Percentiles rank a stretch among this genome's conserved stretches.
Evolutionary conservation across 2,888 invertebrate genomes (phyloP).

Genomic region (Trichopoda pennipes): DNA sequence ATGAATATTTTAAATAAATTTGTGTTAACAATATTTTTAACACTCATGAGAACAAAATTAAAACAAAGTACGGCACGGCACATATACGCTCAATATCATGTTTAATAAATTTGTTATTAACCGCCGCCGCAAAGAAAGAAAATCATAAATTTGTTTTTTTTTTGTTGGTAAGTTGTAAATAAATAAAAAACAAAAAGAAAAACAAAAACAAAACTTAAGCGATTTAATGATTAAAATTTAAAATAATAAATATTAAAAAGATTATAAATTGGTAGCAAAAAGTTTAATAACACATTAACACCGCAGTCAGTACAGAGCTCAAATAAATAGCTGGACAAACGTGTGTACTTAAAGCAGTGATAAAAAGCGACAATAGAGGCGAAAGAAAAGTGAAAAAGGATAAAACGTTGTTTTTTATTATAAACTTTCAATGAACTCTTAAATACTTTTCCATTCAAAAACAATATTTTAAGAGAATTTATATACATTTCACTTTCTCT

Average conservation of each 20-base stretch:
- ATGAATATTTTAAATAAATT: no score
- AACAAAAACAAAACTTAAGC: background rate
- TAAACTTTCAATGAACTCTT: no score
- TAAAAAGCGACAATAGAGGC: background rate
- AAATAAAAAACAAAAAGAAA: slow-evolving; percentile 30
- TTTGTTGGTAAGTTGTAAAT: slow-evolving; percentile 34
- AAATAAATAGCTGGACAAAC: background rate
- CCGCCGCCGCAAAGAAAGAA: slow-evolving; percentile 20
- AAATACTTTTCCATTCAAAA: background rate
- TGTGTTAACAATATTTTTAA: no score
- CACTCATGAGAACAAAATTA: no score
- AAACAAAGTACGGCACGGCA: no score
- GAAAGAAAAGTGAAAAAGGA: no score
- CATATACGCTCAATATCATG: background rate
- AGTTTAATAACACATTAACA: slow-evolving; percentile 42
- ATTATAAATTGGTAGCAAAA: slow-evolving; percentile 58
- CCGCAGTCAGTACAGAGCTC: slow-evolving; percentile 2
- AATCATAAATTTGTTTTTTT: slow-evolving; percentile 24
- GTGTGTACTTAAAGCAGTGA: background rate
- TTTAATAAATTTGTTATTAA: slow-evolving; percentile 2
- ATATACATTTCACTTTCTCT: no score
- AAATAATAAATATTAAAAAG: slow-evolving; percentile 21
- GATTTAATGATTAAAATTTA: slow-evolving; percentile 32
- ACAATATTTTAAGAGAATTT: slow-evolving; percentile 26
- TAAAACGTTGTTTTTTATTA: no score